A percentile compares a stretch with the other conserved stretches of the same genome.
Conservation (phyloP, 2,797 vertebrate species). For the Loris lydekkerianus region DNA sequence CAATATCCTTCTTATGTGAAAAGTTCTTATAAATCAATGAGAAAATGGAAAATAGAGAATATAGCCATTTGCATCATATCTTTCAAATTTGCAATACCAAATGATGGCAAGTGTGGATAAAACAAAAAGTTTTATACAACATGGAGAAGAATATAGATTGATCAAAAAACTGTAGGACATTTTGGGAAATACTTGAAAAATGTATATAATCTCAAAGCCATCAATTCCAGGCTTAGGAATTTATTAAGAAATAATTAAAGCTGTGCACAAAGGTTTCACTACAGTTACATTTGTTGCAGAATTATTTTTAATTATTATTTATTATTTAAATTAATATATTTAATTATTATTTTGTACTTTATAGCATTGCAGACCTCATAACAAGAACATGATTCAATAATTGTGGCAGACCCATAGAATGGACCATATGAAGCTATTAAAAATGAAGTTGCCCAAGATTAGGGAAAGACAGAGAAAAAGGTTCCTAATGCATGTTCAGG, state of each 20-base stretch:
- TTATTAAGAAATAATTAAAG: slow-evolving; percentile 55
- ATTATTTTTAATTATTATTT: too few relatives aligned
- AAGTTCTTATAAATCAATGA: slow-evolving; percentile 34
- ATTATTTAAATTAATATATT: too few relatives aligned
- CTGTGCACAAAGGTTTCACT: neutral
- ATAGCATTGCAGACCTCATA: neutral
- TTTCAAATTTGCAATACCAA: slow-evolving; percentile 31
- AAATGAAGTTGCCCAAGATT: neutral
- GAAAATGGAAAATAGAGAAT: neutral
- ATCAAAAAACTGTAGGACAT: neutral
- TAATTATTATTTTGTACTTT: too few relatives aligned
- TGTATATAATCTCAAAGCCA: neutral
- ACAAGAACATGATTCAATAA: neutral
- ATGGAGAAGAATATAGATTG: slow-evolving; percentile 37
- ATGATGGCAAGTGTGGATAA: slow-evolving; percentile 22
- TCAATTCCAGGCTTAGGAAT: neutral
- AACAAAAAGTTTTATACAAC: neutral
- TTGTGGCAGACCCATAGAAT: neutral
- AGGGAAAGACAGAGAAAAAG: neutral
- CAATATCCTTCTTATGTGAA: neutral
- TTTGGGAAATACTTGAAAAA: slow-evolving; percentile 5
- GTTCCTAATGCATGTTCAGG: neutral
- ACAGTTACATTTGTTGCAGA: neutral
- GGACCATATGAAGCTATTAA: neutral
- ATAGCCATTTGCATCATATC: neutral